phyloP scores from a whole-genome alignment of 1,140 invertebrate genomes.

The Ceratina australensis region DNA sequence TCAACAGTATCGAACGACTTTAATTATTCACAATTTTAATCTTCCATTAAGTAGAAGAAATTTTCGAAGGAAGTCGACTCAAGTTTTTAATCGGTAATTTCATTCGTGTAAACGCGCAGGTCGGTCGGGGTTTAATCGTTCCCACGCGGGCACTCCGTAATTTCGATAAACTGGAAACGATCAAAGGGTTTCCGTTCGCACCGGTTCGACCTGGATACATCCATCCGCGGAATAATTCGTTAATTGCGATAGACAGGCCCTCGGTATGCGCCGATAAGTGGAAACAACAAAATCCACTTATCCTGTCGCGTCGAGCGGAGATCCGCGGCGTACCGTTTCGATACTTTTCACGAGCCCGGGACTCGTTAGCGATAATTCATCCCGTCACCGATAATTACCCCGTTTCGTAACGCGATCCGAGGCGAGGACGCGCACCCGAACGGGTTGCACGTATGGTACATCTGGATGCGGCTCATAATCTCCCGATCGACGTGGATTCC shows the following conservation, averaged over 20 bases:
- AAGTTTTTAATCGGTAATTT: too few species aligned
- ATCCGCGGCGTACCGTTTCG: not conserved
- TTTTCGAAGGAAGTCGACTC: too few species aligned
- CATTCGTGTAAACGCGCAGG: too few species aligned
- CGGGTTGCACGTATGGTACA: too few species aligned
- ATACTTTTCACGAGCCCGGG: not conserved
- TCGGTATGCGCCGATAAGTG: constrained; percentile 31
- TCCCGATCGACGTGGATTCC: constrained; percentile 57
- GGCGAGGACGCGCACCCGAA: not conserved
- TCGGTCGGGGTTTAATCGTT: not conserved
- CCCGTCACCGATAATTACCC: constrained; percentile 27
- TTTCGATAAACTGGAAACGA: not conserved
- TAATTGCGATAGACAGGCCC: not conserved
- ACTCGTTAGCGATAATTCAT: constrained; percentile 8
- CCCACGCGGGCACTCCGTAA: not conserved
- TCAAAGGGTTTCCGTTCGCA: not conserved
- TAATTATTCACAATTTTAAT: too few species aligned
- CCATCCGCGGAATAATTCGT: not conserved
- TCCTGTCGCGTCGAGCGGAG: not conserved
- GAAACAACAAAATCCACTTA: constrained; percentile 49
- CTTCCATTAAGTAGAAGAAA: too few species aligned
- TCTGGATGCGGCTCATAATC: constrained; percentile 57
- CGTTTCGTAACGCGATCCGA: constrained; percentile 22
- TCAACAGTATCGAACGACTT: too few species aligned
- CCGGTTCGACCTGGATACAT: constrained; percentile 19